Evolutionary conservation across 2,113 vertebrate species (phyloP), one percentile per base, ranked within the genome.

Genomic region (Nestor notabilis): DNA sequence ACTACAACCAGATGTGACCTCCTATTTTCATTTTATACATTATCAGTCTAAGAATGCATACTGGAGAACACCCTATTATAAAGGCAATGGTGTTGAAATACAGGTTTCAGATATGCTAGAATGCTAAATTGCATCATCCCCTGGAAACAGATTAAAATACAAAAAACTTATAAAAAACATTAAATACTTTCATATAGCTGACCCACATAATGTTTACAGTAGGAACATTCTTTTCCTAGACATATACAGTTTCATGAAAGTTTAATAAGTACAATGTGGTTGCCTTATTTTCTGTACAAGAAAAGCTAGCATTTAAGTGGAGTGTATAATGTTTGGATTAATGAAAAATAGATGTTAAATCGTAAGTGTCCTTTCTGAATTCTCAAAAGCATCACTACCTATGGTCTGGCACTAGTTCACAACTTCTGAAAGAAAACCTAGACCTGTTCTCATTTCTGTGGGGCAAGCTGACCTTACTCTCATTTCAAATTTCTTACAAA

Each of bases 301-400:
- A 82, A 94, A 80, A 83, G 37, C 25, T 31, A 83, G 41, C 63
- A 66, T 91, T 90, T 74, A 93, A 86, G 69, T 74, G 43, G 41
- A 52, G n/a, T 49, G 15, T 44, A 35, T 61, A 81, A 23, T 87
- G 24, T 78, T 77, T 89, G 81, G 56, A 79, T 85, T 94, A 89
- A 91, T 93, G 81, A 94, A 96, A 96, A 95, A 96, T 85, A 46
- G 71, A 86, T 94, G 84, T 80, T 90, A 77, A 84, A 76, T 85
- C 68, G 3, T 49, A 39, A 74, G 41, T 37, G 41, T 83, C 76
- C 85, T 47, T 88, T 89, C 76, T 63, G 55, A 90, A 90, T 91
- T 86, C 83, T 86, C 75, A 50, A 58, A 95, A 90, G 49, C 63
- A 74, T 88, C 71, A 77, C 49, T 58, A n/a, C n/a, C 17, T 27